Evolutionary conservation across 2,797 vertebrate genomes (phyloP), one percentile per base, ranked within the genome.

Genomic region (Alouatta caraya): DNA sequence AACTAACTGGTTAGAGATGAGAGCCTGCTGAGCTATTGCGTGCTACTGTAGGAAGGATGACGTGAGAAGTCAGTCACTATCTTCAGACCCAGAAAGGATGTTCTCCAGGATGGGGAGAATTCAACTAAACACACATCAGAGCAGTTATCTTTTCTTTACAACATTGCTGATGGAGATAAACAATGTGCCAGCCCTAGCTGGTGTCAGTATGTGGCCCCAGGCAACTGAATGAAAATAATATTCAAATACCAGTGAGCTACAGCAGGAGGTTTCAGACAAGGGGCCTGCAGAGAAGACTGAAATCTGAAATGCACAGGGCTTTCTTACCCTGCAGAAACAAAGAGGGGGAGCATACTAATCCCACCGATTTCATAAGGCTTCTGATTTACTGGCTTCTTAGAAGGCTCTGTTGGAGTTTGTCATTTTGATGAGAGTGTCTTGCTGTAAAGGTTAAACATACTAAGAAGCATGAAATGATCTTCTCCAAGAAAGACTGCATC

Each of bases 381-480:
- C 96, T 98, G 96, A 98, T 98, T 98, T 97, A 98, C 96, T 89
- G 81, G 84, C 85, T 97, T 97, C 96, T 98, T 88, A 48, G 82
- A 87, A 97, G 88, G 94, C 96, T 90, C 89, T 97, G 81, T 15
- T 97, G 93, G 81, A 97, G 87, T 97, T 89, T 98, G 95, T 96
- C 97, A 97, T 93, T 98, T 98, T 97, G 98, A 98, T 97, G 76
- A 98, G 92, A 98, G 93, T n/a, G 92, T 33, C 70, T 96, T 94
- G 90, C 88, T 89, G 4, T 61, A 97, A 97, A 96, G 98, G 98
- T 98, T 98, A 97, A 98, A 96, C 75, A 97, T 94, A 94, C 96
- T 98, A 96, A 98, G 98, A 96, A 96, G 95, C 96, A 98, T 93
- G 93, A 98, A 98, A 98, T 95, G 37, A 93, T 98, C 96, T 97